A percentile compares a stretch with the other conserved stretches of the same genome.
Conservation (phyloP, 2,113 vertebrate genomes). For the Heterotilapia buettikoferi region DNA sequence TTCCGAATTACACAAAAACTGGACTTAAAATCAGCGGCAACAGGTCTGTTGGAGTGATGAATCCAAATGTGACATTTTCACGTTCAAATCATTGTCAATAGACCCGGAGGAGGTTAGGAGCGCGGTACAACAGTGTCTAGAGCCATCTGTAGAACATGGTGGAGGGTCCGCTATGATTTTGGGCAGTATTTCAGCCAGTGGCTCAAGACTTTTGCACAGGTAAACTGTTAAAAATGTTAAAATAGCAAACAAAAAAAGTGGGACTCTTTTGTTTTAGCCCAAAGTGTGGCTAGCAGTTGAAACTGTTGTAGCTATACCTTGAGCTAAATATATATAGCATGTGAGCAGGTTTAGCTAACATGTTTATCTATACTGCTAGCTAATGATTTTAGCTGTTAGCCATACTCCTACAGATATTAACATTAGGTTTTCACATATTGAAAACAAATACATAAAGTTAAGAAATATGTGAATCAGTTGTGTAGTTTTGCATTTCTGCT, state of each 20-base stretch:
- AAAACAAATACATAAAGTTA: not conserved
- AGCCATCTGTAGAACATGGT: not conserved
- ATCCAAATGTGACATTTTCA: not conserved
- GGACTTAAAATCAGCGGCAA: not conserved
- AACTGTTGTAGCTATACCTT: not conserved
- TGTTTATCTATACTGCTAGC: not conserved
- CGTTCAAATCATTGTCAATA: not conserved
- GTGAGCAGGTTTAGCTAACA: not conserved
- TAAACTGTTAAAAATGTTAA: not conserved
- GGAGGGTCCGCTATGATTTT: not conserved
- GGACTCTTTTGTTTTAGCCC: not conserved
- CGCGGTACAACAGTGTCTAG: not conserved
- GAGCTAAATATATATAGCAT: not conserved
- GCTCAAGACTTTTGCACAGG: not conserved
- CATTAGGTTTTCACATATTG: rapidly evolving
- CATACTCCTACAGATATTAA: not conserved
- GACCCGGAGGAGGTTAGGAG: not conserved
- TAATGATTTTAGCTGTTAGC: not conserved
- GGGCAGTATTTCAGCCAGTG: not conserved
- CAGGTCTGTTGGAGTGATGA: not conserved
- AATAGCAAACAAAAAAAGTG: not conserved
- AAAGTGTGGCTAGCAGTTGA: not conserved
- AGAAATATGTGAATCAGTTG: not conserved
- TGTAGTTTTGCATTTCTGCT: not conserved
- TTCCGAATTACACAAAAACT: not conserved